Conservation (phyloP, 2,113 vertebrate species). For the Eurystomus gularis region DNA sequence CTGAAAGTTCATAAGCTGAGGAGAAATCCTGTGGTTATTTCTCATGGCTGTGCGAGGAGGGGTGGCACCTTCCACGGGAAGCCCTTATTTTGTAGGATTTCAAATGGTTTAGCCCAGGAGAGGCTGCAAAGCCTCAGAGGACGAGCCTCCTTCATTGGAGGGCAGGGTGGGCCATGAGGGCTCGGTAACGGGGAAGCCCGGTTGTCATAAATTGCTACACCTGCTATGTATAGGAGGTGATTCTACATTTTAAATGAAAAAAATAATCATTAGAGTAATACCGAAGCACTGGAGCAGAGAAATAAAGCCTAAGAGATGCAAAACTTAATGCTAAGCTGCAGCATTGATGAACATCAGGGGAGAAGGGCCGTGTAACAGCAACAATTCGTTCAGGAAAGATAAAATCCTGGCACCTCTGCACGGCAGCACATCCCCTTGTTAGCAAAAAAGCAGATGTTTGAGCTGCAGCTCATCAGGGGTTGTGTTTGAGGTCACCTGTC, state of each 20-base stretch:
- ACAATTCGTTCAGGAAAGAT: neutral
- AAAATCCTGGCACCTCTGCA: neutral
- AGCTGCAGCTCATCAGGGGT: neutral
- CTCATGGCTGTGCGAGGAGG: accelerated
- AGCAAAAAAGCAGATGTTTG: neutral
- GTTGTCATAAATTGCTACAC: accelerated
- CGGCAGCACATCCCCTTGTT: neutral
- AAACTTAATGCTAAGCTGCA: neutral
- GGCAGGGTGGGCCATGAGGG: neutral
- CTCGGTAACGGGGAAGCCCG: neutral
- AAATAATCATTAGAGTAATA: neutral
- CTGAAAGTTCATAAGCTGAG: neutral
- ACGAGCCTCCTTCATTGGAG: accelerated
- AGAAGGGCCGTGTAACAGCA: neutral
- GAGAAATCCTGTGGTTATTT: neutral
- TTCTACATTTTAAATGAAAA: neutral
- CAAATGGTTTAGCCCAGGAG: neutral
- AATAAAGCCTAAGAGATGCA: neutral
- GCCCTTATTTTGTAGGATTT: too few species aligned
- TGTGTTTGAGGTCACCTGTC: neutral
- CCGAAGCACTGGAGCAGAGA: neutral
- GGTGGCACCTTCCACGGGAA: neutral
- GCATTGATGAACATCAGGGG: neutral
- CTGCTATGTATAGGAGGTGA: neutral
- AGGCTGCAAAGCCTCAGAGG: neutral